Evolutionary conservation across 2,888 invertebrate genomes (phyloP), one percentile per base, ranked within the genome.

Genomic region (Drosophila conformis): DNA sequence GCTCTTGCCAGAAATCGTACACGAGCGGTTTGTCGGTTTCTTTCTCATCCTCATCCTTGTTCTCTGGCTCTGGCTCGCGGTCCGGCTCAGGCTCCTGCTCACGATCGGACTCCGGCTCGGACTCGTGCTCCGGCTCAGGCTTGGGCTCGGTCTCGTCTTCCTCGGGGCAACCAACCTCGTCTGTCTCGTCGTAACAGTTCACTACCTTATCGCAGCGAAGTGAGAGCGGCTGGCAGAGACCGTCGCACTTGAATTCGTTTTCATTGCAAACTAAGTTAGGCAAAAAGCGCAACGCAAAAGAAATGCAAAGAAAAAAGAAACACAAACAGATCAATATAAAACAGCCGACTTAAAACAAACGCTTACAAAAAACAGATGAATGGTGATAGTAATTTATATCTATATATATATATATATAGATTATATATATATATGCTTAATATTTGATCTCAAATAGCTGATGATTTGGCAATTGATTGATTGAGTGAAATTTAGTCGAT

Each of bases 121-220:
- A 90, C 62, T 93, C 93, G 0, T n/a, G n/a, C n/a, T n/a, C n/a
- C n/a, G 81, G 78, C 2, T 78, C 78, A 0, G 81, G 74, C 3
- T 82, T 85, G 82, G 94, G 90, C 76, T 93, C 92, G 0, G 94
- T 88, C 64, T 93, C 91, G 0, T 94, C 4, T 2, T 6, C n/a
- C 76, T 93, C 92, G 0, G 80, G 69, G 86, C 97, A 97, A 83
- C 94, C 94, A 5, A 93, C 91, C 91, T 97, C 96, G 85, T 97
- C 97, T 4, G 95, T 94, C 21, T 94, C 94, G 86, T 97, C 97
- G 15, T 27, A 6, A 83, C 96, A 96, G 73, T 96, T 95, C 11
- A 80, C 66, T 2, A 76, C 73, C 36, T 95, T 94, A 92, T 97
- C 94, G 90, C 97, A 96, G 21, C 93, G 93, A 77, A 94, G 92